phyloP scores from a whole-genome alignment of 2,797 vertebrate genomes.

The Gymnopithys bicolor region DNA sequence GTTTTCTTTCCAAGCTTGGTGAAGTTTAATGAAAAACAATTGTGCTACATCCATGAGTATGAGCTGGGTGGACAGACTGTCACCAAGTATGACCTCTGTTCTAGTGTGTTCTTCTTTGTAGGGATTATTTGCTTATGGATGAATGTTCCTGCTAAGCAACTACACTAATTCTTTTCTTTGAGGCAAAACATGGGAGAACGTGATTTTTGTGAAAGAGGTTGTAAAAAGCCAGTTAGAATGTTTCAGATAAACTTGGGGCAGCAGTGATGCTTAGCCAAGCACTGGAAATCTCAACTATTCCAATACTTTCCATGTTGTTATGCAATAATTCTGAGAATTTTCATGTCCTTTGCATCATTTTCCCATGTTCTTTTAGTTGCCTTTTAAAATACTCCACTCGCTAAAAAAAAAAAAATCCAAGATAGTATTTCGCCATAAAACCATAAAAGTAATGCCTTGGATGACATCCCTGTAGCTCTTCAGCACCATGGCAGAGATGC shows the following conservation, averaged over 20 bases:
- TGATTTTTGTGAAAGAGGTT: neutral
- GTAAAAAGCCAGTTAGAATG: neutral
- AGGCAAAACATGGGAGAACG: neutral
- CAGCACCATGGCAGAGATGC: neutral
- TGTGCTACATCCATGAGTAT: rapidly evolving
- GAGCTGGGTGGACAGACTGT: neutral
- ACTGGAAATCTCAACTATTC: neutral
- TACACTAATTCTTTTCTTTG: neutral
- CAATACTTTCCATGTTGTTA: neutral
- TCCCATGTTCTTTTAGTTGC: neutral
- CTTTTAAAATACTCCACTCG: neutral
- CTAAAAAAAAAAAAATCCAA: neutral
- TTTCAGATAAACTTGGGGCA: neutral
- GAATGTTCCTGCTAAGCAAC: neutral
- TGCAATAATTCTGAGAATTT: neutral
- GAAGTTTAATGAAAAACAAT: neutral
- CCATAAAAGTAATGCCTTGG: neutral
- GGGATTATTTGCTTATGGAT: neutral
- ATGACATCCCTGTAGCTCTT: neutral
- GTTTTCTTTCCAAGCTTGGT: neutral
- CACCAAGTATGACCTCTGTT: too few relatives aligned
- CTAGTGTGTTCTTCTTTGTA: neutral
- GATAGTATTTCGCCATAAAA: neutral
- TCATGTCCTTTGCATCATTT: neutral
- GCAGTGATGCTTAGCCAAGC: neutral